Evolutionary conservation across 2,888 invertebrate species (phyloP).

Genomic region (Unio delphinus): DNA sequence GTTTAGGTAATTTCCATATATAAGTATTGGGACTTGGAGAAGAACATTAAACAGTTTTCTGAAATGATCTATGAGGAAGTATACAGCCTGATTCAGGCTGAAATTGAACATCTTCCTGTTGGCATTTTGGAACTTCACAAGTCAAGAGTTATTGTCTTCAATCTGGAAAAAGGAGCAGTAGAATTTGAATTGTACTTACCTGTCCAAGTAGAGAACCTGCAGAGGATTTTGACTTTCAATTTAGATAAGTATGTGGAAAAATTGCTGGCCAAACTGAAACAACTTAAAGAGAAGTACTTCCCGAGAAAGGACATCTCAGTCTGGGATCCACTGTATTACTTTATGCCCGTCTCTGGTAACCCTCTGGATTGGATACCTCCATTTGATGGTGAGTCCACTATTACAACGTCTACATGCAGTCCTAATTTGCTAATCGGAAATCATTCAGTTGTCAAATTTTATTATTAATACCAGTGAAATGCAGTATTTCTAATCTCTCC

Average conservation of each 20-base stretch:
- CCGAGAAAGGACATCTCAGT: constrained; percentile 73
- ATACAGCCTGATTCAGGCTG: constrained; percentile 37
- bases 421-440: too few species aligned
- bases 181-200: constrained; percentile 62
- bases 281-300: constrained; percentile 35
- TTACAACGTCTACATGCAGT: too few species aligned
- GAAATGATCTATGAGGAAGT: constrained; percentile 27
- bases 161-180: constrained; percentile 61
- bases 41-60: constrained; percentile 28
- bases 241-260: constrained; percentile 25
- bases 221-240: constrained; percentile 45
- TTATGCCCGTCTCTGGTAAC: constrained; percentile 78
- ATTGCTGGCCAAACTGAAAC: constrained; percentile 11
- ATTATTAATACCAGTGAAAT: neutral
- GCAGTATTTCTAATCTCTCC: neutral
- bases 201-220: constrained; percentile 50
- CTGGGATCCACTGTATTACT: constrained; percentile 84
- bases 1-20: constrained; percentile 49
- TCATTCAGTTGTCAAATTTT: neutral
- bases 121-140: constrained; percentile 57
- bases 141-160: constrained; percentile 58
- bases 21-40: constrained; percentile 51
- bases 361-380: constrained; percentile 89
- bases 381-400: constrained; percentile 80
- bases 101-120: constrained; percentile 40